Evolutionary conservation across 1,140 invertebrate species (phyloP).

Genomic region (Cepaea nemoralis): DNA sequence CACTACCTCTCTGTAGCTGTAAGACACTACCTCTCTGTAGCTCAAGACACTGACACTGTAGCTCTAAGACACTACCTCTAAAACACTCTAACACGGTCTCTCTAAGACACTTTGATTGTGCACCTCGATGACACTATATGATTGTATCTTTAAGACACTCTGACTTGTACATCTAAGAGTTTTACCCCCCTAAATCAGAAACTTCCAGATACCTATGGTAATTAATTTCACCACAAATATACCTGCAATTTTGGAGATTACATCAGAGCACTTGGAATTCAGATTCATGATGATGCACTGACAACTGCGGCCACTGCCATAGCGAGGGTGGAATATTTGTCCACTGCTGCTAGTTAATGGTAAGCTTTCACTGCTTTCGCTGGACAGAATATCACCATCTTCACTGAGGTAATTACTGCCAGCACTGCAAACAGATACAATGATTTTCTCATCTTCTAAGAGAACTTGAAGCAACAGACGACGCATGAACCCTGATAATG

Average conservation of each 20-base stretch:
- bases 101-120: too few species aligned
- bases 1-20: too few species aligned
- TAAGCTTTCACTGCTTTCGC: slow-evolving; percentile 4
- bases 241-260: slow-evolving; percentile 77
- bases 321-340: slow-evolving; percentile 66
- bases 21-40: too few species aligned
- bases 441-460: slow-evolving; percentile 86
- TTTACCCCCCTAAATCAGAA: too few species aligned
- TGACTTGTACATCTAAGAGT: too few species aligned
- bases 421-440: slow-evolving; percentile 73
- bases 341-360: slow-evolving; percentile 18
- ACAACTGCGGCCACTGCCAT: slow-evolving; percentile 76
- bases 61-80: too few species aligned
- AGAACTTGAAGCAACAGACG: slow-evolving; percentile 87
- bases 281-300: slow-evolving; percentile 82
- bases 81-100: neutral
- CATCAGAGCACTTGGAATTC: slow-evolving; percentile 79
- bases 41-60: too few species aligned
- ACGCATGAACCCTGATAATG: slow-evolving; percentile 88
- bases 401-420: slow-evolving; percentile 18
- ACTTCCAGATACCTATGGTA: too few species aligned
- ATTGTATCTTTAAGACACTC: too few species aligned
- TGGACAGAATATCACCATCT: slow-evolving; percentile 9
- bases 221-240: slow-evolving; percentile 25
- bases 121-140: too few species aligned